These are phyloP conservation scores for Pogonomyrmex barbatus DNA, from an alignment of 1,140 invertebrate genomes.

Conservation along the genomic window DNA sequence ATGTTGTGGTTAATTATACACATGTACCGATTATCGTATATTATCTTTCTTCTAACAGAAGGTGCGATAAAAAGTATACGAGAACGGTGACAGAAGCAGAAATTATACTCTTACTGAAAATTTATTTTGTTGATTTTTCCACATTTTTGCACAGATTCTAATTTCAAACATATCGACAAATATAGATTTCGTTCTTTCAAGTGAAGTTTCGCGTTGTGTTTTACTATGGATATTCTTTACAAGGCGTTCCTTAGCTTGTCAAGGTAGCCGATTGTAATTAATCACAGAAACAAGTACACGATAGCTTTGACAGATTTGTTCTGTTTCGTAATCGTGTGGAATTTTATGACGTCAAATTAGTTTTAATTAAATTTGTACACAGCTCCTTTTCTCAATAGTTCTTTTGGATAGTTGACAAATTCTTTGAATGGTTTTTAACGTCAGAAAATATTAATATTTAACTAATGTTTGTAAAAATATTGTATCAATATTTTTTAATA, in stretches of 20 bases:
- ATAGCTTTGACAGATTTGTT: conserved; percentile 19
- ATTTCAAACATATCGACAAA: neutral
- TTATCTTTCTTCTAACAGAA: neutral
- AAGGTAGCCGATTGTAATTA: conserved; percentile 26
- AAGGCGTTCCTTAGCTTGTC: neutral
- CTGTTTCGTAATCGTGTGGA: conserved; percentile 42
- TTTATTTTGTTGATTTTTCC: neutral
- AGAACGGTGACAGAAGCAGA: neutral
- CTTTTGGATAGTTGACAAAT: neutral
- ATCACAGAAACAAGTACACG: conserved; percentile 12
- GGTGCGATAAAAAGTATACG: neutral
- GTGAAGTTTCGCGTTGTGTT: neutral
- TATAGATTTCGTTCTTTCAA: neutral
- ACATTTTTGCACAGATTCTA: neutral
- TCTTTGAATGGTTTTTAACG: neutral
- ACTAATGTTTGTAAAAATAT: neutral
- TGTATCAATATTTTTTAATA: neutral
- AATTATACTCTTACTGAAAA: neutral
- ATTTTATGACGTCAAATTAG: conserved; percentile 18
- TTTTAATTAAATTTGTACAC: conserved; percentile 38
- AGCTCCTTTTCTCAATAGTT: conserved; percentile 41
- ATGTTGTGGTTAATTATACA: conserved; percentile 14
- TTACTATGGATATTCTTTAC: neutral
- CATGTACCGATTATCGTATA: neutral
- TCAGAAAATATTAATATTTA: neutral